Conservation (phyloP, 2,113 vertebrate species). For the Aegithalos caudatus region DNA sequence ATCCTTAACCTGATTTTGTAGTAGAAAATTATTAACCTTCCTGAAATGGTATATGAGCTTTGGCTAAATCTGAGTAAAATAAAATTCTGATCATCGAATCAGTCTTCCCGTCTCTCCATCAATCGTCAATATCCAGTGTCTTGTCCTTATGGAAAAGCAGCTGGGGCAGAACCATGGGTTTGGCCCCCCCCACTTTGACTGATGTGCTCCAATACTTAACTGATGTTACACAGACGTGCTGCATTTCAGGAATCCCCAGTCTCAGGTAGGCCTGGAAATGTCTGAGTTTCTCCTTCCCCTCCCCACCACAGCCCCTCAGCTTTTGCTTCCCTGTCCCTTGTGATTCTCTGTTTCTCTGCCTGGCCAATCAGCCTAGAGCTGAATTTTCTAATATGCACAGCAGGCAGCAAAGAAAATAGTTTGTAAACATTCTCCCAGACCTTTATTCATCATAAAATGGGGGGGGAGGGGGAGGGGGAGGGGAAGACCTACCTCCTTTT, state of each 20-base stretch:
- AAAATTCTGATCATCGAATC: too few species aligned
- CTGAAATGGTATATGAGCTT: too few species aligned
- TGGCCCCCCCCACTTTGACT: background rate
- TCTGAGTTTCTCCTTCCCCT: background rate
- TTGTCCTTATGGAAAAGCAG: background rate
- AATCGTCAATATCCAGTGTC: too few species aligned
- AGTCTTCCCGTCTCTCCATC: too few species aligned
- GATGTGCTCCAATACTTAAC: background rate
- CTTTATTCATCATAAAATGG: background rate
- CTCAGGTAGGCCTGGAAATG: background rate
- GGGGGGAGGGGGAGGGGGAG: too few species aligned
- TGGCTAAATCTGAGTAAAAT: too few species aligned
- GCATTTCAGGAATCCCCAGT: too few species aligned
- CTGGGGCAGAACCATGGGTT: accelerated
- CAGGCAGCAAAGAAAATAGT: background rate
- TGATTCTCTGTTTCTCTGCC: background rate
- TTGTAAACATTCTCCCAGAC: background rate
- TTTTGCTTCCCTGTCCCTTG: background rate
- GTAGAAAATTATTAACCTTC: too few species aligned
- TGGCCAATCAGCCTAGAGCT: background rate
- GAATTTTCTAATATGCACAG: background rate
- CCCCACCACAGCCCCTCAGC: accelerated
- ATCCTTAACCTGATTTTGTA: too few species aligned
- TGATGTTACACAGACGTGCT: accelerated
- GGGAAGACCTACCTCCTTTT: background rate